Conservation (phyloP, 92 coral and sea anemone species). For the Phenganax marumi region DNA sequence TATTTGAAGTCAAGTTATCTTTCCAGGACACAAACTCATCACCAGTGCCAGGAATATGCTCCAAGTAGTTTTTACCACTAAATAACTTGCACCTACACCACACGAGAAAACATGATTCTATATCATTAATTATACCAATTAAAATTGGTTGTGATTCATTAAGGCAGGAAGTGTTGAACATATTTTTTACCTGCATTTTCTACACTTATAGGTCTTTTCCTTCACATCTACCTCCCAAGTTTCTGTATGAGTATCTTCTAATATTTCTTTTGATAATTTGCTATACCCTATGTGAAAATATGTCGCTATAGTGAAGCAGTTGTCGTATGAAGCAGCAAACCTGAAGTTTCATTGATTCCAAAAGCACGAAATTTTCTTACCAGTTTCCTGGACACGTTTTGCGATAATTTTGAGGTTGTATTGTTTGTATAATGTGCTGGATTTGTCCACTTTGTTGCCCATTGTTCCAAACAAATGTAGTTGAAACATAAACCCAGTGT, state of each 20-base stretch:
- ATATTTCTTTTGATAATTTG: slow-evolving; percentile 10
- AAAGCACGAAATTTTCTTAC: neutral
- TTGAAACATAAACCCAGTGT: slow-evolving; percentile 82
- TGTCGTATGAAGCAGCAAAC: too few species aligned
- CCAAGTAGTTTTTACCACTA: slow-evolving; percentile 52
- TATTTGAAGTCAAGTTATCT: slow-evolving; percentile 33
- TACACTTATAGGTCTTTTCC: slow-evolving; percentile 69
- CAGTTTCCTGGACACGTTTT: slow-evolving; percentile 57
- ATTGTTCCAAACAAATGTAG: slow-evolving; percentile 78
- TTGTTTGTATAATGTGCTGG: slow-evolving; percentile 74
- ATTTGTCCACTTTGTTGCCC: slow-evolving; percentile 75
- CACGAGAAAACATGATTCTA: neutral
- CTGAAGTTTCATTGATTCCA: neutral
- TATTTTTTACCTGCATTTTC: slow-evolving; percentile 79
- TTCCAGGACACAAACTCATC: slow-evolving; percentile 66
- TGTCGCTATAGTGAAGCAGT: neutral
- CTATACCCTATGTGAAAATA: neutral
- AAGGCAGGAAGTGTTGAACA: neutral
- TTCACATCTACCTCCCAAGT: slow-evolving; percentile 5
- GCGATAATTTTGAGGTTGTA: slow-evolving; percentile 82
- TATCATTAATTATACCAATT: neutral
- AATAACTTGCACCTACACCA: slow-evolving; percentile 53
- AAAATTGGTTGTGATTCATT: neutral
- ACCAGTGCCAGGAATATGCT: slow-evolving; percentile 71
- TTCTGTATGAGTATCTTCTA: neutral